Evolutionary conservation across 2,113 vertebrate species (phyloP), one percentile per base, ranked within the genome.

Genomic region (Leptosomus discolor): DNA sequence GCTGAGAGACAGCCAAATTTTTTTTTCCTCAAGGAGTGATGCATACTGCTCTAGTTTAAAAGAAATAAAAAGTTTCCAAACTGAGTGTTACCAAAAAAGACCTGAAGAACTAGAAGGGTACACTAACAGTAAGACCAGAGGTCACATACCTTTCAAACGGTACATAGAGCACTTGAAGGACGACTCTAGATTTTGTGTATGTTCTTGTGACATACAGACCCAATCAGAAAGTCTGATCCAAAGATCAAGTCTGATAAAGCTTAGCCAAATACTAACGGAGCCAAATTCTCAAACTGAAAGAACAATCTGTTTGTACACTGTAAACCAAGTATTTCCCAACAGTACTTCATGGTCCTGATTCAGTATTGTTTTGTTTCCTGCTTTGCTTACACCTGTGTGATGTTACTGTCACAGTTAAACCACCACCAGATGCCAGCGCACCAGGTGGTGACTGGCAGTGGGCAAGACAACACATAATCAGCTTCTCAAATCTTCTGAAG

Each of bases 271-370:
- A 65, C 51, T 41, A 60, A 39, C 36, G 45, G 70, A 77, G 92
- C 53, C 77, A 92, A 92, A 89, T 88, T 91, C 75, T 90, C 71
- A 65, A 77, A 19, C 15, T 13, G 63, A 78, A 91, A 92, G 94
- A 96, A 97, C 95, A 95, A 94, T 74, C 57, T 73, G 68, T 94
- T 80, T 74, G 90, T 90, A 53, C 68, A 63, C n/a, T 56, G 71
- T 36, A 89, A 77, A 74, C 11, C 43, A 75, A 64, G 8, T 29
- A 41, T 79, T 92, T 50, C 88, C 80, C 91, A 87, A 50, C 26
- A 79, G 92, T 70, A 90, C 95, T 88, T 88, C 78, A 92, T 3
- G 75, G 71, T 85, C 75, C 39, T 84, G 78, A 67, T 54, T 94
- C 48, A 10, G 61, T 51, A 74, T 95, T 96, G 91, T 73, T 69